A percentile compares a stretch with the other conserved stretches of the same genome.
phyloP scores from a whole-genome alignment of 2,113 vertebrate species.

The Cheirogaleus medius region DNA sequence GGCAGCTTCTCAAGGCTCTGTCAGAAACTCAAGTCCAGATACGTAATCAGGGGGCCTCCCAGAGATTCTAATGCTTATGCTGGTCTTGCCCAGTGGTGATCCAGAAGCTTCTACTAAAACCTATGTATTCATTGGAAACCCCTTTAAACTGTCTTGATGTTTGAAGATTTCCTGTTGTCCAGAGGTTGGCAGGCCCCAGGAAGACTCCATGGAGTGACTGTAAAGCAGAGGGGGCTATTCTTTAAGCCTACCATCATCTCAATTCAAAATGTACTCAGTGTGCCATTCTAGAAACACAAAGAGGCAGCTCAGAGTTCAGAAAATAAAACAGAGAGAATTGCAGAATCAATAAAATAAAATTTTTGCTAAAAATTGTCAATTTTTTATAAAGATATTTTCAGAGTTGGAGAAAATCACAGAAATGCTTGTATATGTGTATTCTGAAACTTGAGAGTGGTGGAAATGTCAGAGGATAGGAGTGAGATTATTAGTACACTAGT shows the following conservation, averaged over 20 bases:
- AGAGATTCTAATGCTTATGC: not conserved
- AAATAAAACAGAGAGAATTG: not conserved
- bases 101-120: not conserved
- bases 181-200: accelerated
- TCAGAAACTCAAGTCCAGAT: not conserved
- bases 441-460: not conserved
- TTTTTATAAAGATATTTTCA: not conserved
- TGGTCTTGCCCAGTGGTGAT: not conserved
- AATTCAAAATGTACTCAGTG: not conserved
- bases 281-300: not conserved
- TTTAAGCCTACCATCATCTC: not conserved
- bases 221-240: not conserved
- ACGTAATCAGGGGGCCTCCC: not conserved
- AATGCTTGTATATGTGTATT: not conserved
- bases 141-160: not conserved
- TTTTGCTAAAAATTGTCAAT: not conserved
- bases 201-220: not conserved
- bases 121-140: not conserved
- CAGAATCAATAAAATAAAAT: not conserved
- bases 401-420: not conserved
- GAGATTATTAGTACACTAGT: not conserved
- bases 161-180: not conserved
- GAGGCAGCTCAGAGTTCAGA: not conserved
- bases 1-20: not conserved
- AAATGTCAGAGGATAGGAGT: not conserved